Evolutionary conservation across 2,888 invertebrate genomes (phyloP).

Genomic region (Andrena fulva): DNA sequence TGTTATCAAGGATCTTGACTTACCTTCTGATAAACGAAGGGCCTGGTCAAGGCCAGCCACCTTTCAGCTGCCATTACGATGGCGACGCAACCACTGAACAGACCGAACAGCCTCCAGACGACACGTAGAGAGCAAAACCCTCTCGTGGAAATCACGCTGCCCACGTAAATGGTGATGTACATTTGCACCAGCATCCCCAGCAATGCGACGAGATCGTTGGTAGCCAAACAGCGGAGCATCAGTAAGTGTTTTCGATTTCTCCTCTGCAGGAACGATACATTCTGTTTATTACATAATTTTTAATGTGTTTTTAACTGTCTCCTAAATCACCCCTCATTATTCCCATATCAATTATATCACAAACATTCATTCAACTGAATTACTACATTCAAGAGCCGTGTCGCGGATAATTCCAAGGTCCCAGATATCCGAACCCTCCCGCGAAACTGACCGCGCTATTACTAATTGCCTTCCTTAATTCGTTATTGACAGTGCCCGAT

Average conservation of each 20-base stretch:
- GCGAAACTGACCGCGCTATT: background rate
- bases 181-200: conserved; percentile 92
- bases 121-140: conserved; percentile 89
- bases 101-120: conserved; percentile 92
- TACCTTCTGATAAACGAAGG: conserved; percentile 96
- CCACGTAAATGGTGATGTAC: conserved; percentile 86
- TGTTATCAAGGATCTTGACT: conserved; percentile 67
- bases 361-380: no score
- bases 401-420: background rate
- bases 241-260: conserved; percentile 93
- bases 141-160: conserved; percentile 84
- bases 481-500: no score
- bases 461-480: background rate
- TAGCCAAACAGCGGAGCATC: conserved; percentile 91
- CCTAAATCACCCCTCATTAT: background rate
- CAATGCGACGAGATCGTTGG: conserved; percentile 92
- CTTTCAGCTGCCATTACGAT: conserved; percentile 95
- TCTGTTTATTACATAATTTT: background rate
- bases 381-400: background rate
- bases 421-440: background rate
- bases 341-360: no score
- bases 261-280: conserved; percentile 82
- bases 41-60: conserved; percentile 94
- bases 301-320: background rate
- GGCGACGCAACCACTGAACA: conserved; percentile 95